Evolutionary conservation across 2,113 vertebrate genomes (phyloP), one percentile per base, ranked within the genome.

Genomic region (Aviceda subcristata): DNA sequence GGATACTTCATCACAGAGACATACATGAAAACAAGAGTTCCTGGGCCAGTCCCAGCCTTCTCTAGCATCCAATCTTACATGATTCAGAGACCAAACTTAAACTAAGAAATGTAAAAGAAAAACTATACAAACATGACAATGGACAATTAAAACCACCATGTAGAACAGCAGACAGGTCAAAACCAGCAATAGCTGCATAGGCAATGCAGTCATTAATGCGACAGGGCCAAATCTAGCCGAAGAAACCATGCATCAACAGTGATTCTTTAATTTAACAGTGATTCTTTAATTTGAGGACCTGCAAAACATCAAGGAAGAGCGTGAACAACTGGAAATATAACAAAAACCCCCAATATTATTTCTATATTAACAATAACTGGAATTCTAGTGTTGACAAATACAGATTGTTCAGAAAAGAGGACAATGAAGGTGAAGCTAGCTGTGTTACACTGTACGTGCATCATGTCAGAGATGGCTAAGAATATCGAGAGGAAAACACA

Each of bases 401-500:
- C 0, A 4, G 15, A 53, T 46, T 74, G 53, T 66, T 91, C 55
- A 94, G 63, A 63, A 62, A 92, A 57, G 50, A 62, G 18, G 43
- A 15, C 16, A 77, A 63, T 29, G 46, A 75, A 80, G 67, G 72
- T 80, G 81, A 84, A 69, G 41, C 9, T 78, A 50, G n/a, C 74
- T 88, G 74, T 10, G 9, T 76, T 68, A 89, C 0, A 1, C 41
- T 41, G 11, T 36, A n/a, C 3, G 2, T 34, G 10, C 2, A 0
- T 79, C 66, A 69, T 10, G 27, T 23, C 48, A 68, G 57, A 75
- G 82, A 73, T 6, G 57, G 67, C 57, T 68, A 76, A 64, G 82
- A 72, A 36, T 12, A 76, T 8, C 0, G 2, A 86, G 67, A 73
- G 36, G 73, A 88, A 92, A 82, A 82, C n/a, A 95, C 81, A 92